Conservation (phyloP, 2,797 vertebrate genomes). For the Allobates femoralis region DNA sequence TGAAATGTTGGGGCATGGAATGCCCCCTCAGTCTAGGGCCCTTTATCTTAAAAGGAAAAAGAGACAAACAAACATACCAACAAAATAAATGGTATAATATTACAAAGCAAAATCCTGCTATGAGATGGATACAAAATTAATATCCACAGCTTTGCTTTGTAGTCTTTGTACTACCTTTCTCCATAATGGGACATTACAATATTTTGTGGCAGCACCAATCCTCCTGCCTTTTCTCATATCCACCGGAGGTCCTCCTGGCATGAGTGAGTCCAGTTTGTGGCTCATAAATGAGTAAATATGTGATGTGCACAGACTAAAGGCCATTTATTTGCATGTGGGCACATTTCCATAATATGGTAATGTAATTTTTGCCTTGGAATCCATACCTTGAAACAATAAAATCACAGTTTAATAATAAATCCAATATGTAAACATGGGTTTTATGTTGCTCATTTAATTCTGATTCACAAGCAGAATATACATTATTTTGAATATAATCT, state of each 20-base stretch:
- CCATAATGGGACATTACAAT: background rate
- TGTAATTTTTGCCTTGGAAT: background rate
- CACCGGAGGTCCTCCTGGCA: background rate
- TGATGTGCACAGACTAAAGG: background rate
- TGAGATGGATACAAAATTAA: too few relatives aligned
- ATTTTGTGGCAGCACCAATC: background rate
- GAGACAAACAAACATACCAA: too few relatives aligned
- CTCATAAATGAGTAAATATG: background rate
- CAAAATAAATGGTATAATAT: too few relatives aligned
- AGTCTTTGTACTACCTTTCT: too few relatives aligned
- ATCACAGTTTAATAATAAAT: slow-evolving; percentile 9
- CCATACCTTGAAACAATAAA: slow-evolving; percentile 6
- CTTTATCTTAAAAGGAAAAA: too few relatives aligned
- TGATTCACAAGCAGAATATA: background rate
- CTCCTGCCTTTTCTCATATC: background rate
- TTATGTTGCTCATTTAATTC: background rate
- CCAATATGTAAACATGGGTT: background rate
- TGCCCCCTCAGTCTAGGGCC: too few relatives aligned
- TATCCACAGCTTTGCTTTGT: too few relatives aligned
- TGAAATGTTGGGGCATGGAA: too few relatives aligned
- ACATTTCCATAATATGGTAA: slow-evolving; percentile 13
- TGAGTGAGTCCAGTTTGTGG: background rate
- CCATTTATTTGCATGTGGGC: background rate
- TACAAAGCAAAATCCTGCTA: too few relatives aligned
- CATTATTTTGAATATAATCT: slow-evolving; percentile 7